These are phyloP conservation scores for Zaprionus lachaisei DNA, from an alignment of 1,140 invertebrate genomes.

Conservation along the genomic window DNA sequence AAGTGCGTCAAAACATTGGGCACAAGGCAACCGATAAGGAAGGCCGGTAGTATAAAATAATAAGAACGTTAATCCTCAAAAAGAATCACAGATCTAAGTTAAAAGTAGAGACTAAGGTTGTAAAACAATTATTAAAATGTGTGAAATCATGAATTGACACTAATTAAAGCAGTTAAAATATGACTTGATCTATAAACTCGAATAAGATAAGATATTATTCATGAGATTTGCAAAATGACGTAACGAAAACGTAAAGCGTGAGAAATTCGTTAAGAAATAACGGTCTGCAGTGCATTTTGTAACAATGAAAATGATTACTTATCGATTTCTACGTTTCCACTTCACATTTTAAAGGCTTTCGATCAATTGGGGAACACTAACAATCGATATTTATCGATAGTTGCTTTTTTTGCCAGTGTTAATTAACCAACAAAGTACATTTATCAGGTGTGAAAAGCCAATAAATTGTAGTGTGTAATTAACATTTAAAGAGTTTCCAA, in stretches of 20 bases:
- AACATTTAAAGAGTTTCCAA: constrained; percentile 8
- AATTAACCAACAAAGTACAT: not conserved
- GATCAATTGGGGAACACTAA: too few relatives aligned
- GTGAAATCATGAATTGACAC: not conserved
- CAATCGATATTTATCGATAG: too few relatives aligned
- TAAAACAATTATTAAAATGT: not conserved
- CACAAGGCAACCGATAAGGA: constrained; percentile 27
- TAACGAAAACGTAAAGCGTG: not conserved
- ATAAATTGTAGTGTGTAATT: constrained; percentile 3
- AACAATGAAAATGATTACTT: too few relatives aligned
- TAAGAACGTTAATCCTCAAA: not conserved
- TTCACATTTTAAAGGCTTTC: too few relatives aligned
- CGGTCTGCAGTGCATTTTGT: not conserved
- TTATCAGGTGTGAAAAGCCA: not conserved
- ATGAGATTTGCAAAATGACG: not conserved
- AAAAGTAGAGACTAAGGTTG: not conserved
- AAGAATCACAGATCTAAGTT: not conserved
- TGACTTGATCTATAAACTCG: not conserved
- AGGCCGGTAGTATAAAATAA: constrained; percentile 6
- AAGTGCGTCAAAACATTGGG: constrained; percentile 9
- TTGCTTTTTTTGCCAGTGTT: not conserved
- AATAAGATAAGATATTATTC: not conserved
- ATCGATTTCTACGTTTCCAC: too few relatives aligned
- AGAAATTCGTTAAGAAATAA: not conserved
- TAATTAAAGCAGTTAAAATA: not conserved